Base-by-base conservation (phyloP, 2,113 vertebrate genomes). In the Perccottus glenii region DNA sequence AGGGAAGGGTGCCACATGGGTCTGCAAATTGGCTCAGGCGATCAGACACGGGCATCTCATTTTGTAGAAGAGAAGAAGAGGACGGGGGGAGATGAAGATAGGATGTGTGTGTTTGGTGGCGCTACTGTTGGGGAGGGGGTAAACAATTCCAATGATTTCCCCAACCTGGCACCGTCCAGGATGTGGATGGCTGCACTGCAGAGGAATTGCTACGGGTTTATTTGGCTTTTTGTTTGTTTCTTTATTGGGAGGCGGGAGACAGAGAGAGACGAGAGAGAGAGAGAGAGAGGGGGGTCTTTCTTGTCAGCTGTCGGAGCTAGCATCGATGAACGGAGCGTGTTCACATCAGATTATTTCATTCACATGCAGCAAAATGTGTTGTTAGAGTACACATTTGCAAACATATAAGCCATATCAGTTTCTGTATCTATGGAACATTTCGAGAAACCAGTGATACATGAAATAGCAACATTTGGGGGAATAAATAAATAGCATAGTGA, bases 21-120 rank as follows among this genome's bases (percentile, higher is more conserved):
- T 87, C 91, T 86, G 90, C 91, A 92, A 93, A 93, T 93, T 92
- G 90, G 90, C 91, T 92, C 85, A 85, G 91, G 88, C 89, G 89
- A 92, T 93, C 91, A 92, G 87, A 90, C 87, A 89, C 84, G 73
- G 83, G 85, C 90, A 87, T 92, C 88, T 90, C 87, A 91, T 92
- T 93, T 90, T 92, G 90, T 82, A 83, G 84, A 83, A 77, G 79
- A 91, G 86, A 88, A 87, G 69, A 52, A 68, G 68, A 44, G 64
- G 48, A 45, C 52, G 52, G 67, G 38, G 69, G 43, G 65, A 50
- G 74, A 68, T 77, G 79, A 70, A 80, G 82, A 81, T 70, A 61
- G 85, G 73, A 67, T 11, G 56, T 42, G 68, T 49, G 70, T 58
- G 66, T 60, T 56, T 19, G 66, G 60, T 33, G 32, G 77, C 48